Percentiles rank a stretch among this genome's conserved stretches.
phyloP scores from a whole-genome alignment of 2,113 vertebrate genomes.

The Laterallus jamaicensis region DNA sequence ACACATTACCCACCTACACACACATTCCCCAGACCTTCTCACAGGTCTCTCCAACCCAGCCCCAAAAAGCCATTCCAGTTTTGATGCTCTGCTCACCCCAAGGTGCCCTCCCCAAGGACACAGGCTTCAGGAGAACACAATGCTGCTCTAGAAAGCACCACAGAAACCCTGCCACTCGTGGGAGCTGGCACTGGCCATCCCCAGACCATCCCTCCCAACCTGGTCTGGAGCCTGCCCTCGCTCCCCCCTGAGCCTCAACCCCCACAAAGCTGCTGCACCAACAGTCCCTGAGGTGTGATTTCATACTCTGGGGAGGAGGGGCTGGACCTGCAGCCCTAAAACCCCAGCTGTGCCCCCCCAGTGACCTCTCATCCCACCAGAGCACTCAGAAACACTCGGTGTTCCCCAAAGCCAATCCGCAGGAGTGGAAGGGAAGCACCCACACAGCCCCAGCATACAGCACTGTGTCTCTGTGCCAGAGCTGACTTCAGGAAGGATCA shows the following conservation, averaged over 20 bases:
- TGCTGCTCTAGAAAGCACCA: background rate
- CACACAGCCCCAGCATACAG: background rate
- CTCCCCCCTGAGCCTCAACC: background rate
- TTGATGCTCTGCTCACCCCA: background rate
- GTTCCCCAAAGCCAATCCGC: background rate
- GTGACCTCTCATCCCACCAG: no score
- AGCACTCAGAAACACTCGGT: background rate
- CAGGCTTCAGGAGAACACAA: no score
- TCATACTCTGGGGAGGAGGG: no score
- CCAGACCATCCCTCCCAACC: background rate
- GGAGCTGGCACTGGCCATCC: no score
- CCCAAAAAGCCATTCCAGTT: background rate
- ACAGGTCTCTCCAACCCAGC: background rate
- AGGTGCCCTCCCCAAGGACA: background rate
- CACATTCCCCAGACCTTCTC: background rate
- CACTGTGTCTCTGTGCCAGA: rapidly evolving
- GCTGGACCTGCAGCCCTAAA: no score
- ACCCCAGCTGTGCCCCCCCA: background rate
- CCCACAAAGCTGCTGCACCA: background rate
- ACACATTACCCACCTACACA: no score
- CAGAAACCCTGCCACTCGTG: background rate
- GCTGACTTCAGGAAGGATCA: background rate
- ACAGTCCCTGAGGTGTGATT: no score
- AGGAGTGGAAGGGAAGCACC: background rate
- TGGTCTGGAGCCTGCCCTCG: background rate